Conservation (phyloP, 1,140 invertebrate genomes). For the Ephestia elutella region DNA sequence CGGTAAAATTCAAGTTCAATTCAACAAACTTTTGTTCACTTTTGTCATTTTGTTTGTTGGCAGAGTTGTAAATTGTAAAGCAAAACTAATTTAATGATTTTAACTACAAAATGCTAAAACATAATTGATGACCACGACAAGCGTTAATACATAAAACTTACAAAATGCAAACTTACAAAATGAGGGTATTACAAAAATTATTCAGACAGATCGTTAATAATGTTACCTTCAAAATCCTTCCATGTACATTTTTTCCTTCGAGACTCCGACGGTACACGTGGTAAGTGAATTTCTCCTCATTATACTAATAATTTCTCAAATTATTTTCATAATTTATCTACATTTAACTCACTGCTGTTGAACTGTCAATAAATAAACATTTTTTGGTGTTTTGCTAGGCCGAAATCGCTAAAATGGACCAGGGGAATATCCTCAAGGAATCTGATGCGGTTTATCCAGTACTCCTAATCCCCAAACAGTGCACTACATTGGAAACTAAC, state of each 20-base stretch:
- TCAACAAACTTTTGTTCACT: too few species aligned
- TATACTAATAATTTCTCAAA: conserved; percentile 26
- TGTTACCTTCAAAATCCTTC: conserved; percentile 23
- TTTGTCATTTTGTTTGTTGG: too few species aligned
- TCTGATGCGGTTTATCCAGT: conserved; percentile 38
- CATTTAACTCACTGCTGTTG: conserved; percentile 23
- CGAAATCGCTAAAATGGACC: conserved; percentile 37
- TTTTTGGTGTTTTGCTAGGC: conserved; percentile 28
- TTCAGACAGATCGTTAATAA: neutral
- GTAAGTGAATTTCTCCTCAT: conserved; percentile 42
- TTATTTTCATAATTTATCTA: conserved; percentile 45
- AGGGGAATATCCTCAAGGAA: conserved; percentile 14
- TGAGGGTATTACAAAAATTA: neutral
- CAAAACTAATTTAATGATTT: too few species aligned
- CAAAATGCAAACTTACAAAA: neutral
- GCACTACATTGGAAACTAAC: conserved; percentile 43
- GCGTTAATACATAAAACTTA: too few species aligned
- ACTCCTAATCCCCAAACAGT: conserved; percentile 48
- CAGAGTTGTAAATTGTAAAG: too few species aligned
- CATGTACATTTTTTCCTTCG: conserved; percentile 22
- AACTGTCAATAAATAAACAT: conserved; percentile 15
- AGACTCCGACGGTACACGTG: conserved; percentile 36
- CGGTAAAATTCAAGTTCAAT: neutral
- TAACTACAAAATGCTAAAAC: too few species aligned
- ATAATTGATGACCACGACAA: too few species aligned